phyloP scores from a whole-genome alignment of 2,113 vertebrate species.

The Meleagris gallopavo region DNA sequence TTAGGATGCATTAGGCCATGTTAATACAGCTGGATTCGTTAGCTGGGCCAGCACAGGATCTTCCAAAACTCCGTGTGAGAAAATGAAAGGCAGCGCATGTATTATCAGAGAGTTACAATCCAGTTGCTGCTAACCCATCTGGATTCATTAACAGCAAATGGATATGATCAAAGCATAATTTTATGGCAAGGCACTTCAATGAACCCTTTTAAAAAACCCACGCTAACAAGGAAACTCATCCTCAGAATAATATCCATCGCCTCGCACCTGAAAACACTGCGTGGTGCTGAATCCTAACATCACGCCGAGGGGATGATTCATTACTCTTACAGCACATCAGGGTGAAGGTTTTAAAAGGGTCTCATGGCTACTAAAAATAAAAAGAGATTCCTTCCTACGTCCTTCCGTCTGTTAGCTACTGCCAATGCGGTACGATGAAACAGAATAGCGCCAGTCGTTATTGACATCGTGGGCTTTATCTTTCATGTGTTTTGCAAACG shows the following conservation, averaged over 20 bases:
- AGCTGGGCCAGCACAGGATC: not conserved
- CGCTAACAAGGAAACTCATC: constrained; percentile 8
- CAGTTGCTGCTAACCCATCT: constrained; percentile 35
- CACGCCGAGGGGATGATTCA: not conserved
- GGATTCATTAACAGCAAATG: constrained; percentile 27
- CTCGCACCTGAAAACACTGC: not conserved
- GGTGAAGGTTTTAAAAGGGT: not conserved
- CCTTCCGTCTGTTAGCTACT: not conserved
- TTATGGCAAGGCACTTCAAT: constrained; percentile 1
- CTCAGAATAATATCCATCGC: not conserved
- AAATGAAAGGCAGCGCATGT: constrained; percentile 31
- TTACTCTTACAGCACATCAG: not conserved
- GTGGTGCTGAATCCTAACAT: not conserved
- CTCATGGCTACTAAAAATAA: not conserved
- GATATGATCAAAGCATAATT: constrained; percentile 54
- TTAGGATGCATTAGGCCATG: not conserved
- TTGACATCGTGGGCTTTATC: not conserved
- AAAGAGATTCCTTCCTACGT: not conserved
- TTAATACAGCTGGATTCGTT: not conserved
- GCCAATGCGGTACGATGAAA: rapidly evolving
- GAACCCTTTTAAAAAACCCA: not conserved
- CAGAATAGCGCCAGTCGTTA: not conserved
- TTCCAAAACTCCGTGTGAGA: not conserved
- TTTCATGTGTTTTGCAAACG: not conserved
- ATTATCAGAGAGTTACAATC: not conserved